Evolutionary conservation across 2,113 vertebrate species (phyloP).

Genomic region (Zosterops borbonicus): DNA sequence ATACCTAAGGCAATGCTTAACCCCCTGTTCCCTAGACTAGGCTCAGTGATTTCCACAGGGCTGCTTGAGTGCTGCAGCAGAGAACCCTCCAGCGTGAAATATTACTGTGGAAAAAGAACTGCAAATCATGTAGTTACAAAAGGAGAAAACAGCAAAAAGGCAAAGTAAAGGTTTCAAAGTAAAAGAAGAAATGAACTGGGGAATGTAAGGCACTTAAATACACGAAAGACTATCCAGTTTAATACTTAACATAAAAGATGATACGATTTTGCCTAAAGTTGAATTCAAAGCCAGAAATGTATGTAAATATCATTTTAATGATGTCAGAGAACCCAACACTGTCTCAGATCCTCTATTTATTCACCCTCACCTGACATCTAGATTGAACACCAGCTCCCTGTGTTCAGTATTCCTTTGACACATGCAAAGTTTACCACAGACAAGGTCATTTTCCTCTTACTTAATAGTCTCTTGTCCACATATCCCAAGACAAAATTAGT

Average conservation of each 20-base stretch:
- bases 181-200: not conserved
- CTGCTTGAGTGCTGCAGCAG: not conserved
- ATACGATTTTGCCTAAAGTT: not conserved
- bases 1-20: slow-evolving; percentile 37
- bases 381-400: not conserved
- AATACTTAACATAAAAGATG: not conserved
- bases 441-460: not conserved
- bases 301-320: not conserved
- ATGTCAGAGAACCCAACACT: not conserved
- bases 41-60: not conserved
- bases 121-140: not conserved
- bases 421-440: not conserved
- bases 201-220: not conserved
- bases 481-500: not conserved
- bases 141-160: not conserved
- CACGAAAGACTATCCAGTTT: not conserved
- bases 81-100: not conserved
- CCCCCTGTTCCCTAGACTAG: not conserved
- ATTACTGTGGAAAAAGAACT: not conserved
- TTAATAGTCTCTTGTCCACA: not conserved
- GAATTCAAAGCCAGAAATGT: not conserved
- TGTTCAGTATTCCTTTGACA: not conserved
- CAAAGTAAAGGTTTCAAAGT: not conserved
- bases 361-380: not conserved
- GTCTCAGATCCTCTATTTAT: not conserved